Conservation (phyloP, 2,888 invertebrate genomes). For the Cataglyphis albicans region DNA sequence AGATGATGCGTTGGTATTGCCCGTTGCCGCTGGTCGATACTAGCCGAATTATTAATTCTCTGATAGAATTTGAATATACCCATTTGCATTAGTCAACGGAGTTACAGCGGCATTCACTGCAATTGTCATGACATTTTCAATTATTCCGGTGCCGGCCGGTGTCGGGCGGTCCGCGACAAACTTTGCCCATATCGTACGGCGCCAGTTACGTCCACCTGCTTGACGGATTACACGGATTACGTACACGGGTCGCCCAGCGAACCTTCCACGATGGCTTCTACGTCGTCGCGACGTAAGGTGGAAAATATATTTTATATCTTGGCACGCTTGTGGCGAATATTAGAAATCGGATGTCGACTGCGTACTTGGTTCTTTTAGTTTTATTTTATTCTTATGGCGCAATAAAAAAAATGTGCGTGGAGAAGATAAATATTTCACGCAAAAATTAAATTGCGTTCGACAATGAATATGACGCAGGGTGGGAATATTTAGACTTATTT, state of each 20-base stretch:
- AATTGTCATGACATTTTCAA: conserved; percentile 55
- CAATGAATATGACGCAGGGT: too few species aligned
- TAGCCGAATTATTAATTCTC: conserved; percentile 46
- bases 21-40: conserved; percentile 27
- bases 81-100: conserved; percentile 48
- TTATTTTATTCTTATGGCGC: too few species aligned
- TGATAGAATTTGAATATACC: conserved; percentile 51
- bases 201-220: conserved; percentile 47
- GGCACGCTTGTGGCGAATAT: not conserved
- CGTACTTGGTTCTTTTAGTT: not conserved
- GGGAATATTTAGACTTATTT: not conserved
- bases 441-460: not conserved
- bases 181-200: conserved; percentile 43
- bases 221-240: conserved; percentile 53
- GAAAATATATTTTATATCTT: conserved; percentile 4
- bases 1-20: conserved; percentile 39
- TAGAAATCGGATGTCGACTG: not conserved
- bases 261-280: conserved; percentile 39
- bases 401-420: not conserved
- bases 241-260: not conserved
- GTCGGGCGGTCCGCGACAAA: conserved; percentile 34
- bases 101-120: conserved; percentile 36
- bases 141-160: conserved; percentile 39
- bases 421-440: not conserved
- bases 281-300: not conserved